A percentile compares a stretch with the other conserved stretches of the same genome.
These are phyloP conservation scores for Dicycla oo DNA, from an alignment of 2,888 invertebrate genomes.

Conservation along the genomic window DNA sequence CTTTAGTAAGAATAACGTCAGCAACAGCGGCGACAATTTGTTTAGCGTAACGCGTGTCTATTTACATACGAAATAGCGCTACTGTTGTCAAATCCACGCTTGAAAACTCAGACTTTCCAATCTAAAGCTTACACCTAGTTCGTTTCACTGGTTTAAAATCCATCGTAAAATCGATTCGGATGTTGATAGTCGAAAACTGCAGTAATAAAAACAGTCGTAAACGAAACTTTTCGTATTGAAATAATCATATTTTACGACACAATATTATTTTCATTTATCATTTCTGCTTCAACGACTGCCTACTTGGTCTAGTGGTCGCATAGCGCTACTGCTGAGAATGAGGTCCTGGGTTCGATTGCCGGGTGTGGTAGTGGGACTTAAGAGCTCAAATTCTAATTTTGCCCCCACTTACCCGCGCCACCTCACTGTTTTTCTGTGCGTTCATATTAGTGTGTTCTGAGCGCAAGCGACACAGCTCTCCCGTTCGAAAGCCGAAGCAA, in stretches of 20 bases:
- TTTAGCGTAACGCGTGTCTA: conserved; percentile 46
- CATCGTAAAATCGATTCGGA: conserved; percentile 33
- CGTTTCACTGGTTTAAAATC: conserved; percentile 43
- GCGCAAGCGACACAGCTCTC: too few relatives aligned
- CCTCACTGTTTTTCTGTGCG: too few relatives aligned
- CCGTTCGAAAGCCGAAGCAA: too few relatives aligned
- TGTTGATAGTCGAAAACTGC: conserved; percentile 40
- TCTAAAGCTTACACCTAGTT: conserved; percentile 39
- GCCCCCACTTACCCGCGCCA: too few relatives aligned
- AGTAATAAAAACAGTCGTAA: conserved; percentile 31
- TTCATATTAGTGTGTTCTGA: too few relatives aligned
- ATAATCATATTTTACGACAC: conserved; percentile 6
- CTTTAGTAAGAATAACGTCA: conserved; percentile 19
- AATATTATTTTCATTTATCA: conserved; percentile 18
- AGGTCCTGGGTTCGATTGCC: too few relatives aligned
- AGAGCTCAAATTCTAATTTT: too few relatives aligned
- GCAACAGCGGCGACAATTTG: conserved; percentile 47
- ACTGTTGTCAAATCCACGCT: conserved; percentile 63
- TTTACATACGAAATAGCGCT: conserved; percentile 66
- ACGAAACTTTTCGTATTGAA: conserved; percentile 19
- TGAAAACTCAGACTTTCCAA: conserved; percentile 48
- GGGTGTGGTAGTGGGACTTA: too few relatives aligned
- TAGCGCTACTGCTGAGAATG: background rate
- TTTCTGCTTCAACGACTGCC: background rate
- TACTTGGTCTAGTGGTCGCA: background rate